Percentiles rank a stretch among this genome's conserved stretches.
Evolutionary conservation across 2,797 vertebrate genomes (phyloP).

Genomic region (Leuciscus waleckii): DNA sequence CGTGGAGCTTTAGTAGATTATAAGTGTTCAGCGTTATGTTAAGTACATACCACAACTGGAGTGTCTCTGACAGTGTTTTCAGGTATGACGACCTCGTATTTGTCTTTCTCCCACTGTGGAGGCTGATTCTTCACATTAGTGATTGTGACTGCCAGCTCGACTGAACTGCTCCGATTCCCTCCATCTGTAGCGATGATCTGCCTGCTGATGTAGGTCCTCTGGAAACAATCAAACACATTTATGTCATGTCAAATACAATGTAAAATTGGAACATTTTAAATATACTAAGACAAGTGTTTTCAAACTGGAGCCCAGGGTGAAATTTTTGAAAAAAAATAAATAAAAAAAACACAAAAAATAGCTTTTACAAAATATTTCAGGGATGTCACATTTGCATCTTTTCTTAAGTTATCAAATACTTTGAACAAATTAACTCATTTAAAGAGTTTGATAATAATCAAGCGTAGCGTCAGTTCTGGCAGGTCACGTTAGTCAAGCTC

Average conservation of each 20-base stretch:
- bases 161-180: constrained; percentile 84
- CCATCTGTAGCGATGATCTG: constrained; percentile 85
- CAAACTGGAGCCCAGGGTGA: not conserved
- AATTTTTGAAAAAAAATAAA: not conserved
- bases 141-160: constrained; percentile 83
- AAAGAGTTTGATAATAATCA: not conserved
- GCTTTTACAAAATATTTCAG: not conserved
- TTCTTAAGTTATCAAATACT: not conserved
- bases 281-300: not conserved
- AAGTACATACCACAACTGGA: constrained; percentile 76
- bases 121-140: constrained; percentile 87
- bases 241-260: not conserved
- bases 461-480: no score
- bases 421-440: not conserved
- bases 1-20: not conserved
- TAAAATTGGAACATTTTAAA: not conserved
- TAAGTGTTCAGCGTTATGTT: not conserved
- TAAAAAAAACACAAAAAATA: not conserved
- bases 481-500: no score
- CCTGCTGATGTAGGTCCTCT: constrained; percentile 85
- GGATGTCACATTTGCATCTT: not conserved
- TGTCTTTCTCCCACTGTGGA: constrained; percentile 87
- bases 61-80: constrained; percentile 84
- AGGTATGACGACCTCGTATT: constrained; percentile 83
- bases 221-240: constrained; percentile 43